These are phyloP conservation scores for Cataglyphis rosenhaueri DNA, from an alignment of 2,888 invertebrate genomes.

Conservation along the genomic window DNA sequence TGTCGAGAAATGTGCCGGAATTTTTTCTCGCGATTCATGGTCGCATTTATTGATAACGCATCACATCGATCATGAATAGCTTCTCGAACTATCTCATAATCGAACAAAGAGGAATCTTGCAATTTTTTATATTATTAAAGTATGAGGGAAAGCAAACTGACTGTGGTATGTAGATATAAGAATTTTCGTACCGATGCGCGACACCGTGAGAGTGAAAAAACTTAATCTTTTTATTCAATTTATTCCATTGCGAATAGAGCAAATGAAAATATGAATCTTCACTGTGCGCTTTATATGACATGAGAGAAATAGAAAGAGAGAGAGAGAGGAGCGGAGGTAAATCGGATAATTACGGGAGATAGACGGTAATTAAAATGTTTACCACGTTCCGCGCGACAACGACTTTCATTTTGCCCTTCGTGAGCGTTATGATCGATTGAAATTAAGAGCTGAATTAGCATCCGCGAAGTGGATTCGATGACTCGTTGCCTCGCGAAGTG, in stretches of 20 bases:
- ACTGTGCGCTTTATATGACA: not conserved
- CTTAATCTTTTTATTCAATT: conserved; percentile 54
- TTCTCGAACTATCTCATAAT: conserved; percentile 39
- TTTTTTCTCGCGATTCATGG: conserved; percentile 41
- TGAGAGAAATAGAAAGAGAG: not conserved
- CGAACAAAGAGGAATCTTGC: conserved; percentile 29
- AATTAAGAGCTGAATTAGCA: conserved; percentile 41
- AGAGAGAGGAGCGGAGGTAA: not conserved
- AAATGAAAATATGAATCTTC: conserved; percentile 42
- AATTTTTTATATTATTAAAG: conserved; percentile 47
- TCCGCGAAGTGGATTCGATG: conserved; percentile 9
- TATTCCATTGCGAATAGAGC: conserved; percentile 26
- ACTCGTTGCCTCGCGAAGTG: not conserved
- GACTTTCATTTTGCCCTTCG: conserved; percentile 21
- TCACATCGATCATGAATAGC: conserved; percentile 45
- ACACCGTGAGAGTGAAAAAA: conserved; percentile 37
- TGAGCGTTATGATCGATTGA: conserved; percentile 17
- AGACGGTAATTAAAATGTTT: conserved; percentile 59
- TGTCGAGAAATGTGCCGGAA: conserved; percentile 9
- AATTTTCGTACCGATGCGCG: conserved; percentile 24
- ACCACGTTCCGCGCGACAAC: conserved; percentile 24
- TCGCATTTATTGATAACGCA: conserved; percentile 40
- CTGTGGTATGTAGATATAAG: conserved; percentile 21
- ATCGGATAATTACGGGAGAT: conserved; percentile 43
- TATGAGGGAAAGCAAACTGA: conserved; percentile 6